These are phyloP conservation scores for Acomys russatus DNA, from an alignment of 2,797 vertebrate species.

Conservation along the genomic window DNA sequence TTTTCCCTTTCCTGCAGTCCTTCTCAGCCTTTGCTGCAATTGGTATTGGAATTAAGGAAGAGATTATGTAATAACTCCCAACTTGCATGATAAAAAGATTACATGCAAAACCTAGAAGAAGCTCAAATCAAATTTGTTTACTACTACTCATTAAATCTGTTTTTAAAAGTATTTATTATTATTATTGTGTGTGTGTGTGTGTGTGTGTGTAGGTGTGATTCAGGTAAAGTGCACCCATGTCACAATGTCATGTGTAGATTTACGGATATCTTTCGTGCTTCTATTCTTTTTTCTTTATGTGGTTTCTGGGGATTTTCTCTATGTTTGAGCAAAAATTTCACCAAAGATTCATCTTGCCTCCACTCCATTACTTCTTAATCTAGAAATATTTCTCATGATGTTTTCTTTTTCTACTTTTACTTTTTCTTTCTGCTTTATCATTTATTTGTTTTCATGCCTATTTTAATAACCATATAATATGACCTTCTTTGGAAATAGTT, in stretches of 20 bases:
- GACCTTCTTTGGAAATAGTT: background rate
- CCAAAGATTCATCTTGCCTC: background rate
- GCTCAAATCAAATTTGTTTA: background rate
- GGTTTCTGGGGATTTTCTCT: fast-evolving
- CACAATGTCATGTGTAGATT: background rate
- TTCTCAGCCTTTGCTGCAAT: background rate
- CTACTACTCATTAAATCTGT: background rate
- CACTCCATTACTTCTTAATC: background rate
- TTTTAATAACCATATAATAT: background rate
- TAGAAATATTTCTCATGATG: background rate
- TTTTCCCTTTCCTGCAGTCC: background rate
- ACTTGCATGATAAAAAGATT: background rate
- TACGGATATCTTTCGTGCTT: too few relatives aligned
- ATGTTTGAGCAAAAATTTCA: background rate
- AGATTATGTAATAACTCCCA: background rate
- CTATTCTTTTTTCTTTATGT: background rate
- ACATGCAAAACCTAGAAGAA: background rate
- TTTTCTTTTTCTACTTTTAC: background rate
- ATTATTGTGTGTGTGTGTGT: background rate
- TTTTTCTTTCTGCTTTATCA: background rate
- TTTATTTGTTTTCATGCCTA: background rate
- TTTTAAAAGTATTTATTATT: background rate
- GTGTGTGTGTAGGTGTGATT: background rate
- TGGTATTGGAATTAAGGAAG: background rate
- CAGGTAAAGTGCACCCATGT: background rate